Conservation (phyloP, 1,140 invertebrate species). For the Magallana gigas region DNA sequence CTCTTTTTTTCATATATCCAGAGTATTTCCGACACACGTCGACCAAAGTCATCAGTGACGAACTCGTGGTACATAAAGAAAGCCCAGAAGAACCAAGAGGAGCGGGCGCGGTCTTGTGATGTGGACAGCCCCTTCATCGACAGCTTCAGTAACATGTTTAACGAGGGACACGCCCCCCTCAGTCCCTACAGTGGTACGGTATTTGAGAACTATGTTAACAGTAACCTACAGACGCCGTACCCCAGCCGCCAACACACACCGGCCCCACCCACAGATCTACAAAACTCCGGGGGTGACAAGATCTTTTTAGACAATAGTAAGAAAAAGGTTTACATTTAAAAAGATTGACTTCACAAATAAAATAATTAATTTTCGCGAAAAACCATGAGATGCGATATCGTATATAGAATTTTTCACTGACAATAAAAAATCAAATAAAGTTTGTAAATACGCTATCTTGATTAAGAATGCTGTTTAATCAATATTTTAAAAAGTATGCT, state of each 20-base stretch:
- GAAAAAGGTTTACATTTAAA: background rate
- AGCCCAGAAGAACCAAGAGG: conserved; percentile 3
- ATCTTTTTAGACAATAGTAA: conserved; percentile 13
- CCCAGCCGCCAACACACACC: background rate
- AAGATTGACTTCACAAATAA: too few relatives aligned
- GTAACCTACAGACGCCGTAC: background rate
- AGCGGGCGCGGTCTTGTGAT: background rate
- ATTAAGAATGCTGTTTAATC: too few relatives aligned
- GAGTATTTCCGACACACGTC: background rate
- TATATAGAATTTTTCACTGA: too few relatives aligned
- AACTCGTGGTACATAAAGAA: conserved; percentile 23
- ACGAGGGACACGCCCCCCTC: background rate
- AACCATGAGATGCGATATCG: too few relatives aligned
- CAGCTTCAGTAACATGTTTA: conserved; percentile 22
- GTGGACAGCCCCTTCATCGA: conserved; percentile 10
- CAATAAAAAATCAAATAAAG: too few relatives aligned
- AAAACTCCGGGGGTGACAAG: background rate
- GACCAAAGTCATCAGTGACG: conserved; percentile 4
- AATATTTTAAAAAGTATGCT: too few relatives aligned
- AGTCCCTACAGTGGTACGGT: background rate
- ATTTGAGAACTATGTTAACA: background rate
- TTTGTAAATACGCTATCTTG: too few relatives aligned
- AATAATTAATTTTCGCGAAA: too few relatives aligned
- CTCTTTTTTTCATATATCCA: too few relatives aligned
- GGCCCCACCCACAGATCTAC: background rate